Evolutionary conservation across 35 echinoderm and acorn worm genomes (phyloP), one percentile per base, ranked within the genome.

Genomic region (Patiria miniata): DNA sequence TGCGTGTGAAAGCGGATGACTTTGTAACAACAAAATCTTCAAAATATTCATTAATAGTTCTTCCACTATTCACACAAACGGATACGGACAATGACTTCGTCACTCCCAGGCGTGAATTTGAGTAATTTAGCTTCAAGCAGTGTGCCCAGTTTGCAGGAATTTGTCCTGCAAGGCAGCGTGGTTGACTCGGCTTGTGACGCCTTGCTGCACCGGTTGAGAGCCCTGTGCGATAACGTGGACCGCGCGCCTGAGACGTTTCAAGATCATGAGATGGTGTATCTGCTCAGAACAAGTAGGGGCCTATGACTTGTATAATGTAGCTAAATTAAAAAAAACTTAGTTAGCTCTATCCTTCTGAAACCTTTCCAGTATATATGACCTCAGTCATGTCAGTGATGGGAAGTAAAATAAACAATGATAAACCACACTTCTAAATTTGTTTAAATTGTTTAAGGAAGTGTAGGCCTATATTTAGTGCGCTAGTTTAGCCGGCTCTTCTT

Each of bases 181-280:
- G 55, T 92, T 36, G 96, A 99, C 79, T 55, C 37, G 1, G 90
- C 96, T 22, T 68, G 83, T 5, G 96, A 99, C 1, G 77, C 89
- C 8, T 51, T 99, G 10, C 36, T 94, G 10, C 89, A 95, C 40
- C 79, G 96, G 3, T 82, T 99, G 37, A 77, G 87, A 32, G 96
- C 92, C 14, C 90, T 99, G 6, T 94, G 93, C 80, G 96, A 99
- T 88, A 99, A 95, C 81, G 89, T 92, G n/a, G 89, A 99, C 28
- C 47, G 79, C 12, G 86, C 52, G 1, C 90, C 83, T 15, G 96
- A 99, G 79, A 47, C 77, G n/a, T 99, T 99, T 36, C 69, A 88
- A 7, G 96, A 99, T 58, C 96, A 94, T 81, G 96, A 99, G 36
- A 94, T 94, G 86, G 96, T 99, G 0, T 99, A 83, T 76, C 33